These are phyloP conservation scores for Megalopta genalis DNA, from an alignment of 1,140 invertebrate species.

Conservation along the genomic window DNA sequence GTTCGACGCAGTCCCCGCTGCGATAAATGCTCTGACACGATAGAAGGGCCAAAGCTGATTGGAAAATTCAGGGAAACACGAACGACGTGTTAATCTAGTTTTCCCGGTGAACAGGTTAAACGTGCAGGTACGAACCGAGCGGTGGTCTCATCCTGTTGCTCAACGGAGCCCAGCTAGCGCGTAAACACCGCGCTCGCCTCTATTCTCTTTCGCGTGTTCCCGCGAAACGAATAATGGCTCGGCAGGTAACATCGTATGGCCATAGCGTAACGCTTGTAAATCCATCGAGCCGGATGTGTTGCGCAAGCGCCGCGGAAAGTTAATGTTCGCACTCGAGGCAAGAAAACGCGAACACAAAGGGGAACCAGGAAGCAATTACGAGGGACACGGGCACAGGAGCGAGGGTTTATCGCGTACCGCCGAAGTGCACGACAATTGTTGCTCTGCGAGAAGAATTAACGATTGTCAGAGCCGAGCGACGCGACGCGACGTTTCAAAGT, in stretches of 20 bases:
- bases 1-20: too few species aligned
- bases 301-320: constrained; percentile 41
- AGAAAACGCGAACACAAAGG: constrained; percentile 28
- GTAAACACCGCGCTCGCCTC: not conserved
- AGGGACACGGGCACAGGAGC: constrained; percentile 17
- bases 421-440: constrained; percentile 29
- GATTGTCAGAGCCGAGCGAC: constrained; percentile 29
- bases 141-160: constrained; percentile 28
- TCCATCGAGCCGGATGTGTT: constrained; percentile 55
- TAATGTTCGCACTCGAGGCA: not conserved
- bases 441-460: constrained; percentile 36
- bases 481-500: not conserved
- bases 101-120: too few species aligned
- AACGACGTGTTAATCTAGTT: too few species aligned
- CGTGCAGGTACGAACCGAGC: constrained; percentile 31
- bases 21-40: too few species aligned
- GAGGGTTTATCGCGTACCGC: constrained; percentile 6
- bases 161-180: not conserved
- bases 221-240: not conserved
- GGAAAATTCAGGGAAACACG: too few species aligned
- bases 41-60: too few species aligned
- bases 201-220: not conserved
- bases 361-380: constrained; percentile 57
- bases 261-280: constrained; percentile 26
- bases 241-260: not conserved